Evolutionary conservation across 2,888 invertebrate genomes (phyloP), one percentile per base, ranked within the genome.

Genomic region (Apotomis turbidana): DNA sequence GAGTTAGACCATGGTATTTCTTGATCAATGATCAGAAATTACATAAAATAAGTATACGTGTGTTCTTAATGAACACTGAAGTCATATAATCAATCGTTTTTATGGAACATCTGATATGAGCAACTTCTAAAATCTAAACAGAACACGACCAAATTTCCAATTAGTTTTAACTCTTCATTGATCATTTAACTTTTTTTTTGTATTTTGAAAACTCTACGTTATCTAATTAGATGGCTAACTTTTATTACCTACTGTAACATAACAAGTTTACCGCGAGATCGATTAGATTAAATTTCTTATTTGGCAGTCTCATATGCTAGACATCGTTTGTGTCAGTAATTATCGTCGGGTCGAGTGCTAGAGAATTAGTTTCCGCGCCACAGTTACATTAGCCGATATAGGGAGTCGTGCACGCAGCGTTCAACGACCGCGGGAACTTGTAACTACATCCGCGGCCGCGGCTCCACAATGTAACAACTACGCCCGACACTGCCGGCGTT

Each of bases 361-460:
- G 79, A 67, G 78, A 75, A 79, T 84, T 82, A 81, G 81, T 83
- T 82, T 84, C 84, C 82, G 84, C 87, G 90, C 87, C 89, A 87
- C 83, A 85, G 87, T 88, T 66, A 57, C 55, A 66, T 66, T 86
- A 87, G 83, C 86, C 85, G 87, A 90, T 88, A 88, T 89, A 90
- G 88, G 90, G 88, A 90, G 87, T 85, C 87, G 87, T 81, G 86
- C 89, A 88, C 89, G 90, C 89, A 87, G 81, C 83, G 82, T 91
- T 84, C 93, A 92, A 90, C 90, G 93, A 93, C 93, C 93, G 91
- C 88, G 88, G 86, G 93, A 93, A 92, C 93, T 93, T 93, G 92
- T 90, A 90, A 93, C 92, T 91, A 93, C 90, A 91, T 92, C 88
- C 85, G 85, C 81, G 81, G 78, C 79, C 81, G 79, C 81, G 78